These are phyloP conservation scores for Hyperoplus immaculatus DNA, from an alignment of 2,797 vertebrate species.

Conservation along the genomic window DNA sequence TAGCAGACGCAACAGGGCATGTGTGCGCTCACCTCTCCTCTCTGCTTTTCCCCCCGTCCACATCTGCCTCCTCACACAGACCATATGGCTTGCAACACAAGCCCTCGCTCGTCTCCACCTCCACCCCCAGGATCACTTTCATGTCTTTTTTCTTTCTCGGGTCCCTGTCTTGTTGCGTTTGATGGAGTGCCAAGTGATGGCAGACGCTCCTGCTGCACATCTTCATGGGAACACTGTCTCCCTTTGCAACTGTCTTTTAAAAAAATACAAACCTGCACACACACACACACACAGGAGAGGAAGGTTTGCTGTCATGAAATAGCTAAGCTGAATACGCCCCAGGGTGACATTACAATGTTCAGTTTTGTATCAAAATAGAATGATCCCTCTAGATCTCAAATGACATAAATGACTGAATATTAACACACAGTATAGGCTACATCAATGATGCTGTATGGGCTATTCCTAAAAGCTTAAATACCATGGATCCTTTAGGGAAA, in stretches of 20 bases:
- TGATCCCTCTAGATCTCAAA: conserved; percentile 3
- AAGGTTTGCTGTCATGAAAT: conserved; percentile 29
- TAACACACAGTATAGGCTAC: neutral
- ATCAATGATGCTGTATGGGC: no score
- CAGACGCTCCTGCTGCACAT: conserved; percentile 51
- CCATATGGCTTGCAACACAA: conserved; percentile 71
- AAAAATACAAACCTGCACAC: neutral
- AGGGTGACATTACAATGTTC: conserved; percentile 8
- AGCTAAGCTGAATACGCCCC: conserved; percentile 15
- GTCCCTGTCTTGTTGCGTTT: conserved; percentile 70
- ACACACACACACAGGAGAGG: neutral
- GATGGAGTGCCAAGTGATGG: conserved; percentile 75
- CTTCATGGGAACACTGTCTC: conserved; percentile 42
- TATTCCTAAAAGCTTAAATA: conserved; percentile 6
- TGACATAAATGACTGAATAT: neutral
- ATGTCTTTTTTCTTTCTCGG: conserved; percentile 69
- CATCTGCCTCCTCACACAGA: conserved; percentile 71
- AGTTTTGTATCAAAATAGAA: conserved; percentile 28
- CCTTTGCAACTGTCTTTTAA: conserved; percentile 32
- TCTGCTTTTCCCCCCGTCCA: conserved; percentile 16
- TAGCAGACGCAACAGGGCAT: conserved; percentile 54
- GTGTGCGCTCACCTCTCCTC: conserved; percentile 56
- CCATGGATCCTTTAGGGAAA: conserved; percentile 4
- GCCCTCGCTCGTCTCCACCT: conserved; percentile 52
- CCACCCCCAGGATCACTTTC: conserved; percentile 63